Evolutionary conservation across 1,140 invertebrate species (phyloP), one percentile per base, ranked within the genome.

Genomic region (Antheraea mylitta): DNA sequence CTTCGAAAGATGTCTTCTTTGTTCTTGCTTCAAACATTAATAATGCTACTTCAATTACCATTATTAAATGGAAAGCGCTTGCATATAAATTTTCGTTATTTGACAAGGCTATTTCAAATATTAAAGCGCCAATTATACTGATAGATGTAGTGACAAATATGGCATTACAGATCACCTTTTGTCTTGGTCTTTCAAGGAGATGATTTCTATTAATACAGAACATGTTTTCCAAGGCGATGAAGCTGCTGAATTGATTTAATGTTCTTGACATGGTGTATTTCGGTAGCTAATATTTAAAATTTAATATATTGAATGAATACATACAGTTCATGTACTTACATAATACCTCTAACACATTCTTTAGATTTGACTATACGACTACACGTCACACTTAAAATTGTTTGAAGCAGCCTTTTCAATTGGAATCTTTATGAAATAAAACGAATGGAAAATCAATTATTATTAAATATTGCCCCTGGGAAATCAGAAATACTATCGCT

Each of bases 121-220:
- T 42, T 22, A 68, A 53, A 16, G 59, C 13, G 6, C 64, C 13
- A n/a, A 66, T 61, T 7, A 75, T n/a, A 4, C 37, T 45, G 18
- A 64, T 58, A 16, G 65, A 19, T 7, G 67, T 37, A 11, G 5
- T 68, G 36, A 74, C 77, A 11, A 59, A 65, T 13, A 81, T 76
- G 2, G 66, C 18, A 18, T 80, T 67, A 13, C 82, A 77, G 6
- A 79, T 30, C 4, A 76, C 58, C 64, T 66, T 81, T 3, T 62
- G 38, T 45, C 63, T 67, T 16, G 61, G 66, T 19, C 62, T 65
- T 0, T 72, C 13, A 8, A 84, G 45, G 36, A 78, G 69, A 61
- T 75, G 79, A 0, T 75, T 69, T 30, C 83, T 67, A 30, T 82
- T 86, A 9, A 86, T 77, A 58, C 77, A 79, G 18, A 80, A 80